Evolutionary conservation across 2,113 vertebrate genomes (phyloP).

Genomic region (Dipodomys ordii): DNA sequence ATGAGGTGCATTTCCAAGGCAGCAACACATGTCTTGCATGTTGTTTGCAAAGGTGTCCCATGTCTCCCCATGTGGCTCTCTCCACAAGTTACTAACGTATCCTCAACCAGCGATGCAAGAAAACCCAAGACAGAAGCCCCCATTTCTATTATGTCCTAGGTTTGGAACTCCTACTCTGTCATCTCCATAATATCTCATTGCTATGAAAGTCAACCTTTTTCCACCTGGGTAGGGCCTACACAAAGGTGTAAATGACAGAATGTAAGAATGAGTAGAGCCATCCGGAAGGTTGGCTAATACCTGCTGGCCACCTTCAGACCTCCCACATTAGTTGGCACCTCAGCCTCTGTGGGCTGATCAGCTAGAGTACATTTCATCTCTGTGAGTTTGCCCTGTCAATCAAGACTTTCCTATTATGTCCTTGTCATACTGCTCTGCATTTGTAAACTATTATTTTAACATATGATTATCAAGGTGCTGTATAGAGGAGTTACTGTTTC

Average conservation of each 20-base stretch:
- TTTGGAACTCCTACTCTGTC: not conserved
- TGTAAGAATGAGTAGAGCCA: no score
- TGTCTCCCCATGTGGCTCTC: not conserved
- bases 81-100: not conserved
- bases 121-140: not conserved
- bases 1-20: not conserved
- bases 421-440: not conserved
- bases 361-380: not conserved
- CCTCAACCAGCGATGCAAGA: not conserved
- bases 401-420: not conserved
- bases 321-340: not conserved
- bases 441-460: no score
- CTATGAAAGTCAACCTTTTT: not conserved
- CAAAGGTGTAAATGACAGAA: not conserved
- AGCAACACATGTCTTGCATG: not conserved
- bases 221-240: not conserved
- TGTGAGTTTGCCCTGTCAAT: not conserved
- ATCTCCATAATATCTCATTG: not conserved
- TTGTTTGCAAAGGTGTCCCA: no score
- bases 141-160: not conserved
- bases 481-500: no score
- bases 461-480: no score
- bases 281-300: not conserved
- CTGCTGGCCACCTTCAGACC: not conserved
- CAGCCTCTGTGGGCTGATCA: not conserved